Evolutionary conservation across 2,888 invertebrate genomes (phyloP).

Genomic region (Philonicus albiceps): DNA sequence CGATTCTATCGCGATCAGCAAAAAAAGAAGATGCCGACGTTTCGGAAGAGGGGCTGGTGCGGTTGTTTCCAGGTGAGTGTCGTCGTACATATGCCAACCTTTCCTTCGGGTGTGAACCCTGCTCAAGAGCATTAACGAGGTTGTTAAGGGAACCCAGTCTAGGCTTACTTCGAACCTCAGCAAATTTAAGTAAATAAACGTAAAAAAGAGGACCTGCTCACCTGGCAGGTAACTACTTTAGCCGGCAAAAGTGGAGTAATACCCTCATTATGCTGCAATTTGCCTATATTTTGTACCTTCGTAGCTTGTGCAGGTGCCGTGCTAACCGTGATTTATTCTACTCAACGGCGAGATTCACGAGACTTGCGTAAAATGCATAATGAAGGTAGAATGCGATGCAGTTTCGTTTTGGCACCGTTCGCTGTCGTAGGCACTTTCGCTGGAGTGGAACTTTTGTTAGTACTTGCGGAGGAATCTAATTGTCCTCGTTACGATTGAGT

Average conservation of each 20-base stretch:
- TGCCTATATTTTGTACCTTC: not conserved
- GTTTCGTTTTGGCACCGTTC: not conserved
- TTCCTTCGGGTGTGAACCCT: not conserved
- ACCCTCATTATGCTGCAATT: not conserved
- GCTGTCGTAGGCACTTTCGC: not conserved
- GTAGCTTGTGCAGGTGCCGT: not conserved
- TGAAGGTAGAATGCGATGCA: not conserved
- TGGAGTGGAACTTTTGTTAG: not conserved
- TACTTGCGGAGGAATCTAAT: not conserved
- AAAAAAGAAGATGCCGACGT: slow-evolving; percentile 71
- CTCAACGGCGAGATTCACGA: not conserved
- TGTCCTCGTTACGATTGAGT: not conserved
- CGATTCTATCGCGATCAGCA: slow-evolving; percentile 63
- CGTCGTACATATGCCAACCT: not conserved
- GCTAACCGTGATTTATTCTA: not conserved
- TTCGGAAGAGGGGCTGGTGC: slow-evolving; percentile 71
- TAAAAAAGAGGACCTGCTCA: not conserved
- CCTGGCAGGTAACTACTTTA: not conserved
- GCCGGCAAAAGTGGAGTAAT: not conserved
- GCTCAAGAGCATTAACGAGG: not conserved
- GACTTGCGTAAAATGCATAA: not conserved
- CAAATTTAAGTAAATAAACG: not conserved
- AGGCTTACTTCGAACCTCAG: not conserved
- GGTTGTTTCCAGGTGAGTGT: slow-evolving; percentile 81
- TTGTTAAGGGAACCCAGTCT: not conserved